Conservation (phyloP, 2,113 vertebrate species). For the Onychorhynchus coronatus region DNA sequence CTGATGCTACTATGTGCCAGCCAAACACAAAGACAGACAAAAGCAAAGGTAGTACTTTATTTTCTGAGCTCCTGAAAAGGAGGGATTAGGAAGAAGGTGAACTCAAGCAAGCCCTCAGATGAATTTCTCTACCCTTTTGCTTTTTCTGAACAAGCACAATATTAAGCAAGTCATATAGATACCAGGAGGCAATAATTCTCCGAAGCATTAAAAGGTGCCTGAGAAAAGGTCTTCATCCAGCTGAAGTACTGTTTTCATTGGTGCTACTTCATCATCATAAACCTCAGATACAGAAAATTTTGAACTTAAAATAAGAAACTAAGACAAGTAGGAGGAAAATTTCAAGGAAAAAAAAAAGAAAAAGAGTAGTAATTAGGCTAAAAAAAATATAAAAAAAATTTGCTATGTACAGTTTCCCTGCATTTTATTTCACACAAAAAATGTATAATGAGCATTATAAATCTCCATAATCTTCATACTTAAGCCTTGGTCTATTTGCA, state of each 20-base stretch:
- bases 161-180: neutral
- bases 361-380: neutral
- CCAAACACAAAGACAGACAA: neutral
- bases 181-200: neutral
- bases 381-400: neutral
- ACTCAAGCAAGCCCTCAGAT: neutral
- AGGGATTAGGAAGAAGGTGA: neutral
- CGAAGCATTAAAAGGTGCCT: neutral
- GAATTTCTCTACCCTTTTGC: neutral
- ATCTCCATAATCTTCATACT: neutral
- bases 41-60: neutral
- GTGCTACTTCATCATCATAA: neutral
- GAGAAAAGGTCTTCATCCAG: neutral
- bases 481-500: neutral
- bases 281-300: neutral
- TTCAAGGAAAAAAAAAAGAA: neutral
- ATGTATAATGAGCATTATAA: neutral
- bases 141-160: neutral
- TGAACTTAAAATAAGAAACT: neutral
- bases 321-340: neutral
- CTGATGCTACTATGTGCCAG: fast-evolving
- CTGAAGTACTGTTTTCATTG: neutral
- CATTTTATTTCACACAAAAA: neutral
- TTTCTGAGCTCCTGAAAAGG: neutral
- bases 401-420: neutral